phyloP scores from a whole-genome alignment of 2,113 vertebrate species.

The Cottus gobio region DNA sequence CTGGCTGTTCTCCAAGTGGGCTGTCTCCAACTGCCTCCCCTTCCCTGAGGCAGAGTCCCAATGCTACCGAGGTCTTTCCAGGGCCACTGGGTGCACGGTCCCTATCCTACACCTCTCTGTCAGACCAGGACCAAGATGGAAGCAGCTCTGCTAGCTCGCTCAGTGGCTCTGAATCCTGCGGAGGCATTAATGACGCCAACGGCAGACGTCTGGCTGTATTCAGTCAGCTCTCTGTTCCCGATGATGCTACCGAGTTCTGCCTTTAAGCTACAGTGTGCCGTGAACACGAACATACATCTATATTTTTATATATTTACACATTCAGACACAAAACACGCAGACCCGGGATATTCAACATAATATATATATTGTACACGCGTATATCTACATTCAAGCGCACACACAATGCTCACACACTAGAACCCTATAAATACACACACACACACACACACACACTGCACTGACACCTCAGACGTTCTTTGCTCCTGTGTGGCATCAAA shows the following conservation, averaged over 20 bases:
- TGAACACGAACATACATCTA: constrained; percentile 2
- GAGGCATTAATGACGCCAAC: constrained; percentile 76
- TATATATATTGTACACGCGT: constrained; percentile 6
- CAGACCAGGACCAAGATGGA: constrained; percentile 86
- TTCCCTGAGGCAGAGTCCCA: constrained; percentile 65
- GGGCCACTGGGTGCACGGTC: constrained; percentile 74
- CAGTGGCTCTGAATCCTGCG: constrained; percentile 86
- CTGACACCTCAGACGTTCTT: constrained; percentile 4
- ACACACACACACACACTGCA: background rate
- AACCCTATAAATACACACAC: constrained; percentile 13
- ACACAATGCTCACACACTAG: constrained; percentile 1
- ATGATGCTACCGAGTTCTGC: constrained; percentile 66
- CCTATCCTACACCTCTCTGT: constrained; percentile 88
- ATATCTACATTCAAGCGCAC: background rate
- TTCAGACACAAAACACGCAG: background rate
- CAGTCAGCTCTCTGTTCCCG: constrained; percentile 89
- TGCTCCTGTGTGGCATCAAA: constrained; percentile 13
- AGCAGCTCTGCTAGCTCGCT: constrained; percentile 85
- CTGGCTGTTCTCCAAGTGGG: constrained; percentile 79
- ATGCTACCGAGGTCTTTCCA: background rate
- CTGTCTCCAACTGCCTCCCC: constrained; percentile 69
- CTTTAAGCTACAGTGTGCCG: constrained; percentile 52
- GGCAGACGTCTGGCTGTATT: constrained; percentile 88
- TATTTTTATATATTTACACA: background rate
- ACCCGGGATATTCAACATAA: background rate